Conservation (phyloP, 1,140 invertebrate species). For the Neotoxoptera formosana region DNA sequence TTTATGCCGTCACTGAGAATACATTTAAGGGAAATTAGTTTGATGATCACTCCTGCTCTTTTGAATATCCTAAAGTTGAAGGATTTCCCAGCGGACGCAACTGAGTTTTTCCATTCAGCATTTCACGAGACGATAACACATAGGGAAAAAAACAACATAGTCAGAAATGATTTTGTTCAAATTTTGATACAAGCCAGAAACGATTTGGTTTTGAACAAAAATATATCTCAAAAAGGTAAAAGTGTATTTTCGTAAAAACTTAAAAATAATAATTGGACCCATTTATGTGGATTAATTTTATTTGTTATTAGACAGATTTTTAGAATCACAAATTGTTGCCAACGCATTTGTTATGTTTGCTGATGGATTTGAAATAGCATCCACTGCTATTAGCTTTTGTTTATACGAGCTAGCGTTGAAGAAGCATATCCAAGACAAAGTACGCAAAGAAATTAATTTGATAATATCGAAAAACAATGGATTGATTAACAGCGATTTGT, state of each 20-base stretch:
- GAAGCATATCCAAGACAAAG: constrained; percentile 59
- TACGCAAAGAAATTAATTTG: constrained; percentile 58
- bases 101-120: constrained; percentile 61
- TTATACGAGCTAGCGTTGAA: constrained; percentile 60
- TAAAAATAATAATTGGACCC: neutral
- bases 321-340: constrained; percentile 57
- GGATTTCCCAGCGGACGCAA: constrained; percentile 54
- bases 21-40: constrained; percentile 18
- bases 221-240: neutral
- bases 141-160: constrained; percentile 60
- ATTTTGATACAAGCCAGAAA: constrained; percentile 58
- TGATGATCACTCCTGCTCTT: neutral
- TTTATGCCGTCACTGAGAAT: constrained; percentile 57
- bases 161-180: constrained; percentile 63
- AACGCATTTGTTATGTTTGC: constrained; percentile 60
- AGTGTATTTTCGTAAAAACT: neutral
- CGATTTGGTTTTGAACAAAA: neutral
- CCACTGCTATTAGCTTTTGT: constrained; percentile 58
- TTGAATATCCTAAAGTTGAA: neutral
- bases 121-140: constrained; percentile 61
- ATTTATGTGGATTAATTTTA: neutral
- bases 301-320: constrained; percentile 52
- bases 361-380: constrained; percentile 60
- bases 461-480: constrained; percentile 63
- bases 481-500: constrained; percentile 66